These are phyloP conservation scores for Ceratina japonica DNA, from an alignment of 1,140 invertebrate genomes.

Conservation along the genomic window DNA sequence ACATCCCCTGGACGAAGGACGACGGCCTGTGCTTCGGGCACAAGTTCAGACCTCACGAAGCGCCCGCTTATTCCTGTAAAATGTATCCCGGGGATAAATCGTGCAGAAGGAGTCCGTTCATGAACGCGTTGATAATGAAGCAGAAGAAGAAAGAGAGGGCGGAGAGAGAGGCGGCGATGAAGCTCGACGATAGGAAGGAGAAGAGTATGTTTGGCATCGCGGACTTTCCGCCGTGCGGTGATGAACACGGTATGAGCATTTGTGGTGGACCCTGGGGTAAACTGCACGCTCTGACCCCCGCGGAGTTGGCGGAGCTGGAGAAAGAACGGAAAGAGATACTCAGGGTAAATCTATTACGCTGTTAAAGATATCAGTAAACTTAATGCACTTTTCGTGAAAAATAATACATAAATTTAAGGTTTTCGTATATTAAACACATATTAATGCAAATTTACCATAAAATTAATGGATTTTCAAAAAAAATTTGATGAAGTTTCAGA, in stretches of 20 bases:
- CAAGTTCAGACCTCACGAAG: slow-evolving; percentile 57
- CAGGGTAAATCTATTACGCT: slow-evolving; percentile 25
- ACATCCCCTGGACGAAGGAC: slow-evolving; percentile 53
- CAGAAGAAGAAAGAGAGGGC: slow-evolving; percentile 6
- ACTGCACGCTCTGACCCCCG: slow-evolving; percentile 41
- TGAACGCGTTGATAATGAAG: slow-evolving; percentile 26
- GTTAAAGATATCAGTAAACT: no score
- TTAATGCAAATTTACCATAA: no score
- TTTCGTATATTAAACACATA: no score
- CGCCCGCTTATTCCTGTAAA: slow-evolving; percentile 54
- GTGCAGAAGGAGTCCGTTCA: slow-evolving; percentile 60
- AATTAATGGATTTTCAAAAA: no score
- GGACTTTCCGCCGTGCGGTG: slow-evolving; percentile 54
- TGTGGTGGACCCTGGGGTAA: slow-evolving; percentile 57
- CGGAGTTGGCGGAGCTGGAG: slow-evolving; percentile 52
- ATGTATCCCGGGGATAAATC: slow-evolving; percentile 58
- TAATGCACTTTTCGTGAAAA: no score
- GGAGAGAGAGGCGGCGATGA: neutral
- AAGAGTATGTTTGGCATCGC: slow-evolving; percentile 58
- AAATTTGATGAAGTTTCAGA: no score
- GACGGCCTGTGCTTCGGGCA: slow-evolving; percentile 62
- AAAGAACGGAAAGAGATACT: slow-evolving; percentile 47
- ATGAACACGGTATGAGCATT: slow-evolving; percentile 57
- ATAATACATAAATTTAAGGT: no score
- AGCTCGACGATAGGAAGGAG: neutral